Conservation (phyloP, 1,140 invertebrate species). For the Idris sp. region DNA sequence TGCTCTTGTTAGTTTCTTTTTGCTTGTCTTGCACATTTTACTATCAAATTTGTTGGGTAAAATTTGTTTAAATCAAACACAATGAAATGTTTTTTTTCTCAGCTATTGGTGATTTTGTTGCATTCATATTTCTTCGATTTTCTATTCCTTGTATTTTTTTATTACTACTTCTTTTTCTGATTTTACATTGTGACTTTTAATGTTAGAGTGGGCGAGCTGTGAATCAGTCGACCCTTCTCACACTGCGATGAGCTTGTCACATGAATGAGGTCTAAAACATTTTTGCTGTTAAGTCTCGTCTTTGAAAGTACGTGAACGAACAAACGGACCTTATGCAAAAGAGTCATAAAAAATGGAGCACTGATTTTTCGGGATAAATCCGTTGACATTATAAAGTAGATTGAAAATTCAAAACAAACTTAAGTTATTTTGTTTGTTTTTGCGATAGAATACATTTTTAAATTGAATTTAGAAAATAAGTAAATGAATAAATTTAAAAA, state of each 20-base stretch:
- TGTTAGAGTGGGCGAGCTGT: constrained; percentile 65
- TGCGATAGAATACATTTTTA: too few relatives aligned
- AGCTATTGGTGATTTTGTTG: too few relatives aligned
- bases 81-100: too few relatives aligned
- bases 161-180: too few relatives aligned
- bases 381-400: background rate
- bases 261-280: constrained; percentile 45
- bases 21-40: constrained; percentile 7
- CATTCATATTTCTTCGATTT: too few relatives aligned
- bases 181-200: constrained; percentile 39
- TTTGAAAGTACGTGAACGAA: constrained; percentile 58
- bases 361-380: constrained; percentile 2
- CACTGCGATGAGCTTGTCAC: constrained; percentile 55
- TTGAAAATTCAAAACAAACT: background rate
- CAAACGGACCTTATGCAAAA: constrained; percentile 26
- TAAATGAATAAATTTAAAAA: too few relatives aligned
- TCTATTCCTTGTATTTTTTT: too few relatives aligned
- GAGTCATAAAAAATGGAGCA: constrained; percentile 23
- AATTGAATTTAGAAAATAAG: too few relatives aligned
- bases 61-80: too few relatives aligned
- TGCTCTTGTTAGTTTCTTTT: constrained; percentile 8
- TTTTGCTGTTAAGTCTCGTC: constrained; percentile 25
- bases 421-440: too few relatives aligned
- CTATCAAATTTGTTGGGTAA: background rate
- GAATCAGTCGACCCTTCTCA: constrained; percentile 67